Conservation (phyloP, 1,140 invertebrate species). For the Aphaenogaster floridana region DNA sequence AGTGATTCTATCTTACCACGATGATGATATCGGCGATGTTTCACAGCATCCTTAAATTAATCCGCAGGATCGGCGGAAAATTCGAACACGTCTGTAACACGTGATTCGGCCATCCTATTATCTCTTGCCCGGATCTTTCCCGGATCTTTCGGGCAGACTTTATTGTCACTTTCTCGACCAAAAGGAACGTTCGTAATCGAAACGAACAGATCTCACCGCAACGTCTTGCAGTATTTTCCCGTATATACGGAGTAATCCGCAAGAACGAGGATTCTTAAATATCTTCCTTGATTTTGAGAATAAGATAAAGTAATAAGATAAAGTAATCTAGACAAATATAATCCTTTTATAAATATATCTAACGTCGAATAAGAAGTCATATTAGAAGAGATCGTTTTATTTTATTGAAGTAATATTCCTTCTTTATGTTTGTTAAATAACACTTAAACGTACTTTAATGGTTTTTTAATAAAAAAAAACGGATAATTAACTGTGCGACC, state of each 20-base stretch:
- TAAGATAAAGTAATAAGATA: conserved; percentile 3
- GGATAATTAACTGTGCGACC: neutral
- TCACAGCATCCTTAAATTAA: conserved; percentile 53
- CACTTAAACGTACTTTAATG: neutral
- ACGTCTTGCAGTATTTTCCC: neutral
- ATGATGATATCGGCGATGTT: conserved; percentile 38
- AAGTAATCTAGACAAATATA: conserved; percentile 3
- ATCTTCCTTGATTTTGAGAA: neutral
- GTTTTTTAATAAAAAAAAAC: neutral
- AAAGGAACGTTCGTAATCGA: conserved; percentile 25
- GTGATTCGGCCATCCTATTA: conserved; percentile 4
- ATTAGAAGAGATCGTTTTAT: neutral
- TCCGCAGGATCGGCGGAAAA: conserved; percentile 45
- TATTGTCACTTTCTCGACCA: conserved; percentile 37
- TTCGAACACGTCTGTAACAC: conserved; percentile 57
- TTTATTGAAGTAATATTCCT: conserved; percentile 4
- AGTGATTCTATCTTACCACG: neutral
- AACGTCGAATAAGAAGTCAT: neutral
- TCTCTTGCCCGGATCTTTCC: neutral
- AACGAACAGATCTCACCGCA: neutral
- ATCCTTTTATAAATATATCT: neutral
- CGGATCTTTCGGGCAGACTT: conserved; percentile 22
- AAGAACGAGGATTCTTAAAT: neutral
- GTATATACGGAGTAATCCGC: neutral
- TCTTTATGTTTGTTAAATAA: neutral